Evolutionary conservation across 1,140 invertebrate genomes (phyloP), one percentile per base, ranked within the genome.

Genomic region (Holotrichia oblita): DNA sequence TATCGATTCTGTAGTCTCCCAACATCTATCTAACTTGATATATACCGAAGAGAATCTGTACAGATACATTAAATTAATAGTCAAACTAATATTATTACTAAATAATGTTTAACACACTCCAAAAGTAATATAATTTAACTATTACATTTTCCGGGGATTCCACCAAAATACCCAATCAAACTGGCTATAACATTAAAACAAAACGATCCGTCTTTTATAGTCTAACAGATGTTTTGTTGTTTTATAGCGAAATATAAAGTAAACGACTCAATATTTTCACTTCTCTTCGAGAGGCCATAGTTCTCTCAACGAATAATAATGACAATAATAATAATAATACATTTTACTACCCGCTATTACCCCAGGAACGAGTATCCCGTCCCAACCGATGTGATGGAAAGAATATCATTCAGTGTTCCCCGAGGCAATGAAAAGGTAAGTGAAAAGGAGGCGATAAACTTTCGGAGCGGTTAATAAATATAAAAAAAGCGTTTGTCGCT

Each of bases 161-260:
- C 48, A n/a, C 17, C 48, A 6, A 55, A 55, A 55, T 55, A n/a
- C 17, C 14, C 48, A 17, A 55, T 55, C 12, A 55, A 55, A 55
- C 6, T 4, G 17, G 12, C n/a, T 3, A 6, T 55, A 17, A 14
- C 12, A 17, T 17, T 55, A 34, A 55, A 55, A 55, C 48, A 55
- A 55, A 55, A 55, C 48, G 12, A 55, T 17, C 48, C 2, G 12
- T 7, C 2, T 17, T 55, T 55, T 55, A 55, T 55, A 17, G 14
- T 17, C 17, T n/a, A 55, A 55, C 48, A 55, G 17, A 55, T 55
- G 14, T 17, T 55, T 55, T 17, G 12, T n/a, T 55, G 48, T 55
- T 55, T 55, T 55, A 55, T 55, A 55, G 48, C 14, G 48, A 55
- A 55, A 55, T 55, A 55, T 55, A 55, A 55, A 55, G 48, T n/a